Evolutionary conservation across 2,797 vertebrate species (phyloP).

Genomic region (Pelodytes ibericus): DNA sequence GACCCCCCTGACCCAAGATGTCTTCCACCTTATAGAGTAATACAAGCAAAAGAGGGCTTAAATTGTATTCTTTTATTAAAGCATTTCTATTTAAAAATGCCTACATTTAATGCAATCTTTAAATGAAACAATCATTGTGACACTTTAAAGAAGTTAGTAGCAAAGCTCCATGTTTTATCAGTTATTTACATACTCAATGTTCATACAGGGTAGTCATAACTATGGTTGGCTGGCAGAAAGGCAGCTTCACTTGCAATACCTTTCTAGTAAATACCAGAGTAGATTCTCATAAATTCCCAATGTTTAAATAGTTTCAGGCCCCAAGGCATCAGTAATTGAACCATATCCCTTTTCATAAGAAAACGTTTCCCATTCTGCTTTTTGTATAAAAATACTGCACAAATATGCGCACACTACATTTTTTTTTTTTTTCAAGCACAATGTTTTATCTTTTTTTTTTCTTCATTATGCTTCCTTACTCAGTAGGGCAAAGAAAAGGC

Average conservation of each 20-base stretch:
- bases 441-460: conserved; percentile 32
- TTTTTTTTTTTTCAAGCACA: conserved; percentile 10
- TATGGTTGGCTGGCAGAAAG: conserved; percentile 47
- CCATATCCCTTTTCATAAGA: conserved; percentile 60
- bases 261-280: conserved; percentile 66
- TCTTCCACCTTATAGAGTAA: too few species aligned
- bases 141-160: too few species aligned
- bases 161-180: too few species aligned
- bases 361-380: conserved; percentile 42
- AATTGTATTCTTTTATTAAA: too few species aligned
- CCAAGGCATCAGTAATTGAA: conserved; percentile 63
- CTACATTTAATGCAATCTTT: too few species aligned
- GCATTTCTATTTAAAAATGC: too few species aligned
- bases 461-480: conserved; percentile 8
- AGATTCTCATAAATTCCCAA: conserved; percentile 62
- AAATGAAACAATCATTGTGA: too few species aligned
- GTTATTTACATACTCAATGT: neutral
- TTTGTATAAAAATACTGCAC: conserved; percentile 27
- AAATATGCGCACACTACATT: conserved; percentile 23
- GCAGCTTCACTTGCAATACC: conserved; percentile 39
- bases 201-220: neutral
- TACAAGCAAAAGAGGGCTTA: too few species aligned
- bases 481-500: conserved; percentile 20
- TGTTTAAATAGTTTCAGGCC: conserved; percentile 66
- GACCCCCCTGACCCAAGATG: too few species aligned